Percentiles rank a stretch among this genome's conserved stretches.
Conservation (phyloP, 2,888 invertebrate species). For the Cantharis rustica region DNA sequence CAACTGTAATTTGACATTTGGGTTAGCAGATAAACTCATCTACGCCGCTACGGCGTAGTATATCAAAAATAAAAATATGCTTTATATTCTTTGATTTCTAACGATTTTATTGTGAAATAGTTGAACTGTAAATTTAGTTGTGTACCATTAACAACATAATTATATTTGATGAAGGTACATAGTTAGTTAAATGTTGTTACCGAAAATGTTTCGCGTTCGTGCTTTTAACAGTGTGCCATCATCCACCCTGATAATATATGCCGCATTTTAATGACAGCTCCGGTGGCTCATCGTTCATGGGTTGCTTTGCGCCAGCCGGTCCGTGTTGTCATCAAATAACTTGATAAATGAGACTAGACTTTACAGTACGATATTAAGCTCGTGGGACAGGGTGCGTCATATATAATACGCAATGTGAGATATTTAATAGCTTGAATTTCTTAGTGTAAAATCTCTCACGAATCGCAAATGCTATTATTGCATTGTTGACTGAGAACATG, state of each 20-base stretch:
- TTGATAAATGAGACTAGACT: conserved; percentile 29
- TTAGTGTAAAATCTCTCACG: conserved; percentile 2
- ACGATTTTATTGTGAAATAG: neutral
- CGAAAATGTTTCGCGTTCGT: conserved; percentile 14
- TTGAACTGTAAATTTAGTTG: neutral
- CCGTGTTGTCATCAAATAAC: conserved; percentile 25
- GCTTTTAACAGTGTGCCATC: conserved; percentile 17
- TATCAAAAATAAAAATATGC: no score
- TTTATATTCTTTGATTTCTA: neutral
- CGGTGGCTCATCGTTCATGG: conserved; percentile 30
- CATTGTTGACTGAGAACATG: neutral
- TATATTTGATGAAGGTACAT: neutral
- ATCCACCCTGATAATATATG: conserved; percentile 20
- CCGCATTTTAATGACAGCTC: conserved; percentile 29
- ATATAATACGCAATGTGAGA: conserved; percentile 14
- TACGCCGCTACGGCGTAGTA: no score
- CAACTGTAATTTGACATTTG: no score
- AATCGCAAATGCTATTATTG: conserved; percentile 1
- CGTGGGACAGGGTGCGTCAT: conserved; percentile 21
- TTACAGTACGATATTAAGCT: conserved; percentile 30
- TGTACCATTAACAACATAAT: neutral
- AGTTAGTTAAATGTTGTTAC: conserved; percentile 10
- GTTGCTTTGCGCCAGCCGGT: conserved; percentile 26
- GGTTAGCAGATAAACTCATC: no score
- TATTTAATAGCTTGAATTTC: conserved; percentile 24